Evolutionary conservation across 1,140 invertebrate species (phyloP), one percentile per base, ranked within the genome.

Genomic region (Spodoptera frugiperda): DNA sequence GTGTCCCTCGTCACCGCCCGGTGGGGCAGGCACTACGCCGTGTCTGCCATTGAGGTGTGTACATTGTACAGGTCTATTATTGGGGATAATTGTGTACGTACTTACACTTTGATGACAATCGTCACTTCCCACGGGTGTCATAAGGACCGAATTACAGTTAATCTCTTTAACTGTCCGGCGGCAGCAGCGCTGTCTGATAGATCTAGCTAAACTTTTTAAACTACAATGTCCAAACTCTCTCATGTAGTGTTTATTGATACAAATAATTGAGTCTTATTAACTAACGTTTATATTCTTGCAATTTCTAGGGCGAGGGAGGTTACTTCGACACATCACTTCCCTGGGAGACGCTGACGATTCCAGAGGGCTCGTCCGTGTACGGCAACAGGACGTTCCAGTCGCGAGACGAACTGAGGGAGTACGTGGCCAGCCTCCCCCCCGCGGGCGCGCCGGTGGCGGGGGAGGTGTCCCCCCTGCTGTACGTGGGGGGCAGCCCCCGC

Each of bases 11-110:
- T 93, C 44, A 91, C 89, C 11, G 92, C 91, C 5, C 79, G 74
- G 19, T 76, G 80, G 12, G 89, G 87, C 9, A 91, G 91, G 68
- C 85, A 92, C 55, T 93, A 93, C 75, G 92, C 91, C 6, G 89
- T 92, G 15, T 92, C 92, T 5, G 86, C 84, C 6, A 87, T 89
- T 21, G 92, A 92, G 84, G 91, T 93, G n/a, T n/a, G n/a, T n/a
- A n/a, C n/a, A n/a, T n/a, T n/a, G n/a, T n/a, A n/a, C n/a, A 59
- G 61, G 10, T 3, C 2, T 33, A 53, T 11, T n/a, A 30, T 1
- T 25, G 10, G 12, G 21, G 2, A n/a, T 5, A 3, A 2, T 0
- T 30, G 25, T 25, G 4, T 14, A 57, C 12, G 3, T 25, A 25
- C 25, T n/a, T n/a, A 25, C 3, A 25, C 2, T 1, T 25, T 3